These are phyloP conservation scores for Dissostichus mawsoni DNA, from an alignment of 2,113 vertebrate genomes.

Conservation along the genomic window DNA sequence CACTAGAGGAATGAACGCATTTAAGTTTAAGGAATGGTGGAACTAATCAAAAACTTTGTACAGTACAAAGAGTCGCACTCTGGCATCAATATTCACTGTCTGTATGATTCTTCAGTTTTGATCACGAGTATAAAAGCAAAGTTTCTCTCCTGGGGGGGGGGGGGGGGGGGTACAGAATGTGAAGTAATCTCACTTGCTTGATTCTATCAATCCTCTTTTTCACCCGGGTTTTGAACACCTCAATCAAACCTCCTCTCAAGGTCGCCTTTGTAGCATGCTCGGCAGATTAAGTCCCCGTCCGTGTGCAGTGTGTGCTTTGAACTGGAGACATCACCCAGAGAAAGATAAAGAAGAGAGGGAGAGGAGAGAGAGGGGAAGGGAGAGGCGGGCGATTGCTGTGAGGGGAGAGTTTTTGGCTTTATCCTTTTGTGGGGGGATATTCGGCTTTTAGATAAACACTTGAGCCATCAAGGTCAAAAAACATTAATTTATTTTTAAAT, in stretches of 20 bases:
- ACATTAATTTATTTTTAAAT: constrained; percentile 1
- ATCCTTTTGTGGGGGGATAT: constrained; percentile 35
- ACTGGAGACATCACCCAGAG: constrained; percentile 72
- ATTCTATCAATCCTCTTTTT: constrained; percentile 79
- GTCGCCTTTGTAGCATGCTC: constrained; percentile 76
- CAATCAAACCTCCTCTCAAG: constrained; percentile 82
- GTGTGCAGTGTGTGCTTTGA: constrained; percentile 74
- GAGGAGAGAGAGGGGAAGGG: constrained; percentile 18
- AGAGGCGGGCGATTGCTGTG: constrained; percentile 21
- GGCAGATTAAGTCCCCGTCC: constrained; percentile 75
- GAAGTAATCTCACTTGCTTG: constrained; percentile 76
- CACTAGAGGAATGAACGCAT: constrained; percentile 1
- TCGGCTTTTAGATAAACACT: constrained; percentile 35
- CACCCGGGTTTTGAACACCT: constrained; percentile 79
- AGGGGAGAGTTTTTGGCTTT: constrained; percentile 25
- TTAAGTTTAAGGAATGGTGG: constrained; percentile 4
- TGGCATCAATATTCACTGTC: constrained; percentile 44
- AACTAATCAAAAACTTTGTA: constrained; percentile 54
- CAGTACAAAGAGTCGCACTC: constrained; percentile 24
- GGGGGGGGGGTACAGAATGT: constrained; percentile 65
- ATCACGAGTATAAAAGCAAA: constrained; percentile 41
- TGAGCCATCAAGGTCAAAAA: constrained; percentile 26
- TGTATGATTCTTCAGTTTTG: constrained; percentile 37
- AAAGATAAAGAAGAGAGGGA: constrained; percentile 68
- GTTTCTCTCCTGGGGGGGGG: constrained; percentile 32